These are phyloP conservation scores for Yasuhikotakia modesta DNA, from an alignment of 2,797 vertebrate genomes.

Conservation along the genomic window DNA sequence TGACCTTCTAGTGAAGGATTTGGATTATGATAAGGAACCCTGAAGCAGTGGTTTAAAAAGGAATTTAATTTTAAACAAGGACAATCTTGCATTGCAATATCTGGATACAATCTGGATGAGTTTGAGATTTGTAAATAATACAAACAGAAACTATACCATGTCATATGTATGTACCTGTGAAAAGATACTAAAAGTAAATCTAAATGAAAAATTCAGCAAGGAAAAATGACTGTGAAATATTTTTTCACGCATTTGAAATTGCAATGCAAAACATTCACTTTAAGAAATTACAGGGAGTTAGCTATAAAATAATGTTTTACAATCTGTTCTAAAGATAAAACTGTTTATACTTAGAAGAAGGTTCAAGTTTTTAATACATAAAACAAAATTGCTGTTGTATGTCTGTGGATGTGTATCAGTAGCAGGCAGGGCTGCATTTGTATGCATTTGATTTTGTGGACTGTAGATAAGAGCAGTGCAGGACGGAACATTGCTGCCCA, in stretches of 20 bases:
- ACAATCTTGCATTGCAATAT: conserved; percentile 25
- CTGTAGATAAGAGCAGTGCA: not conserved
- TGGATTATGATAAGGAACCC: conserved; percentile 39
- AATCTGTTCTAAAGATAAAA: no score
- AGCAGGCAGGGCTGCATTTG: not conserved
- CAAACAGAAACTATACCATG: not conserved
- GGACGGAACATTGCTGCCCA: not conserved
- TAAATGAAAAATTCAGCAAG: no score
- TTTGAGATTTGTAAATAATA: conserved; percentile 9
- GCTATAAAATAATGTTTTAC: no score
- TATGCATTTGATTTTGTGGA: conserved; percentile 3
- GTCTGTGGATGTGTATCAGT: not conserved
- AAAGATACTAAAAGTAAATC: not conserved
- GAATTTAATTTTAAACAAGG: conserved; percentile 42
- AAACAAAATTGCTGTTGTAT: not conserved
- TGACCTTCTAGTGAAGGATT: conserved; percentile 48
- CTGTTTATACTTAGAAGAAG: no score
- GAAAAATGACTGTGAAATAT: no score
- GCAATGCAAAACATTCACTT: no score
- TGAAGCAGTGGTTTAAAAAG: conserved; percentile 41
- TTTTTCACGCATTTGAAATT: no score
- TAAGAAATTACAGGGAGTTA: no score
- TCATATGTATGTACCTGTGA: not conserved
- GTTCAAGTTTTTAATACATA: no score
- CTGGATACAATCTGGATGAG: conserved; percentile 12